Percentiles rank a stretch among this genome's conserved stretches.
phyloP scores from a whole-genome alignment of 2,113 vertebrate species.

The Toxotes chatareus region DNA sequence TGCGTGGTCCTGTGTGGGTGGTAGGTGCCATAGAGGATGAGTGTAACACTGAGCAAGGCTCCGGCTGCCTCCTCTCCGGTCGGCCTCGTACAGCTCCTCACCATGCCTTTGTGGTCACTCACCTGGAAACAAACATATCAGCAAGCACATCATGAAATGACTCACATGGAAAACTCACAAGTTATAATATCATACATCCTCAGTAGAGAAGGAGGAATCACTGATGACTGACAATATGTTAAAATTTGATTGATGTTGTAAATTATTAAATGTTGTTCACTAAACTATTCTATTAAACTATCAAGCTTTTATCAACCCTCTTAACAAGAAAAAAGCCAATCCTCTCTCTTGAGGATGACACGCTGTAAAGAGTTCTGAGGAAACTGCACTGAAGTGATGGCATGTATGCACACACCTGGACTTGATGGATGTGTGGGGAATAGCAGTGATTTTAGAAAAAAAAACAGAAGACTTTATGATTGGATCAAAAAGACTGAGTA shows the following conservation, averaged over 20 bases:
- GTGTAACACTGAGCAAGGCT: conserved; percentile 55
- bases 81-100: conserved; percentile 49
- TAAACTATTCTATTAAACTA: neutral
- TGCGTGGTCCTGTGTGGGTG: conserved; percentile 53
- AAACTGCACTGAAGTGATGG: neutral
- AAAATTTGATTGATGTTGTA: neutral
- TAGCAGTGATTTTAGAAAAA: too few relatives aligned
- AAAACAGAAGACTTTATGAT: too few relatives aligned
- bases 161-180: neutral
- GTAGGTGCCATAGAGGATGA: conserved; percentile 78
- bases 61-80: conserved; percentile 64
- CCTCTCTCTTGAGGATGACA: neutral
- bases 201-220: neutral
- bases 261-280: neutral
- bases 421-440: too few relatives aligned
- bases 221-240: neutral
- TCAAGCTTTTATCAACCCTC: neutral
- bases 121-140: conserved; percentile 73
- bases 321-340: neutral
- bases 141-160: conserved; percentile 1
- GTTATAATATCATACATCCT: neutral
- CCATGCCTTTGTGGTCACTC: conserved; percentile 75
- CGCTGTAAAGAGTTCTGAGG: neutral
- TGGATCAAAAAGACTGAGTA: too few relatives aligned
- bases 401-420: too few relatives aligned